phyloP scores from a whole-genome alignment of 2,113 vertebrate genomes.

The Zingel zingel region DNA sequence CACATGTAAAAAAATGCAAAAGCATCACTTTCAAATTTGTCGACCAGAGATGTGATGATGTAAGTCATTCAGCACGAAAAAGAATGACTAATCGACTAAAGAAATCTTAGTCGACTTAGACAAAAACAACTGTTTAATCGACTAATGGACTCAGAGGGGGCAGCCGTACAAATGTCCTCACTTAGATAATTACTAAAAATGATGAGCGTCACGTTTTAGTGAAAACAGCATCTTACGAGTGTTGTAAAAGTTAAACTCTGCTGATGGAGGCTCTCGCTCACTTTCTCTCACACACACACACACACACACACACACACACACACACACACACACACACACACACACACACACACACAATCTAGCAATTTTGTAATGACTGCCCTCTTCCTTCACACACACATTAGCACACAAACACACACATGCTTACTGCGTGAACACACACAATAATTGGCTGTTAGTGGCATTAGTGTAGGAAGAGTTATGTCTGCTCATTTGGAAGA shows the following conservation, averaged over 20 bases:
- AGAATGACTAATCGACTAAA: no score
- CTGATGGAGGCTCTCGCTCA: no score
- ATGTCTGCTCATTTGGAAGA: constrained; percentile 54
- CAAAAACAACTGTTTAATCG: no score
- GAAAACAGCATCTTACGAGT: not conserved
- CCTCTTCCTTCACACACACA: not conserved
- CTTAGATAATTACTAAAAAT: no score
- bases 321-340: not conserved
- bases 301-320: not conserved
- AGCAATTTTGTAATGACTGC: constrained; percentile 4
- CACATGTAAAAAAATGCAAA: no score
- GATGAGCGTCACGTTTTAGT: not conserved
- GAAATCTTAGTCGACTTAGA: no score
- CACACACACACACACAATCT: constrained; percentile 2
- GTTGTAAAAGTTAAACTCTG: no score
- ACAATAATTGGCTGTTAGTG: constrained; percentile 48
- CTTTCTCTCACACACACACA: not conserved
- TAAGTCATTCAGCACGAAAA: no score
- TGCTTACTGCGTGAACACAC: not conserved
- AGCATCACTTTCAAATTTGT: no score
- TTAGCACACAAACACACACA: constrained; percentile 18
- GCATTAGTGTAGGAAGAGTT: constrained; percentile 48
- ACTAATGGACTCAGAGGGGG: no score
- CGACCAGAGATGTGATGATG: no score
- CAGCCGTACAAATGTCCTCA: no score